These are phyloP conservation scores for Sinonovacula constricta DNA, from an alignment of 1,140 invertebrate species.

Conservation along the genomic window DNA sequence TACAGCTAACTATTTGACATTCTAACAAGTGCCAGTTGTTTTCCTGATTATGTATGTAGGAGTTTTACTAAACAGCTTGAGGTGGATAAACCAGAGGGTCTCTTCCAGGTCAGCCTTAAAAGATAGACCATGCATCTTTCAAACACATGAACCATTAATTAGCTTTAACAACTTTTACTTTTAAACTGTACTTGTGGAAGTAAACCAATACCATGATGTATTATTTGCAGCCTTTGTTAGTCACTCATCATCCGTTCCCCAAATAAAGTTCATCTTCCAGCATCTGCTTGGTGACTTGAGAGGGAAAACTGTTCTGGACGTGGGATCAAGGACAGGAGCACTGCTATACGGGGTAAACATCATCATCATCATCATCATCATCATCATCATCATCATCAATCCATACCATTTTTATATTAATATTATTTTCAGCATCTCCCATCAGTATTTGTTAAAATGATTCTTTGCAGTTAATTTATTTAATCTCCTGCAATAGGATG, in stretches of 20 bases:
- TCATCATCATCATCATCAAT: too few species aligned
- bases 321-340: slow-evolving; percentile 86
- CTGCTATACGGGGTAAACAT: slow-evolving; percentile 84
- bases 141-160: not conserved
- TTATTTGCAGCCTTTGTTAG: slow-evolving; percentile 82
- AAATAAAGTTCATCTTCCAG: slow-evolving; percentile 84
- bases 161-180: not conserved
- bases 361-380: too few species aligned
- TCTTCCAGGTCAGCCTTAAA: too few species aligned
- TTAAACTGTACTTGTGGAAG: not conserved
- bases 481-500: too few species aligned
- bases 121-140: not conserved
- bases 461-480: too few species aligned
- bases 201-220: not conserved
- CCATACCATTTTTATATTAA: too few species aligned
- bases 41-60: not conserved
- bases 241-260: slow-evolving; percentile 84
- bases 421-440: too few species aligned
- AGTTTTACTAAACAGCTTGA: not conserved
- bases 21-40: too few species aligned
- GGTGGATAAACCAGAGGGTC: not conserved
- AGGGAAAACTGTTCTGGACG: slow-evolving; percentile 83
- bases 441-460: too few species aligned
- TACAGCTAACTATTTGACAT: too few species aligned
- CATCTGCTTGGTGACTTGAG: slow-evolving; percentile 82